These are phyloP conservation scores for Chrysocyon brachyurus DNA, from an alignment of 2,797 vertebrate species.

Conservation along the genomic window DNA sequence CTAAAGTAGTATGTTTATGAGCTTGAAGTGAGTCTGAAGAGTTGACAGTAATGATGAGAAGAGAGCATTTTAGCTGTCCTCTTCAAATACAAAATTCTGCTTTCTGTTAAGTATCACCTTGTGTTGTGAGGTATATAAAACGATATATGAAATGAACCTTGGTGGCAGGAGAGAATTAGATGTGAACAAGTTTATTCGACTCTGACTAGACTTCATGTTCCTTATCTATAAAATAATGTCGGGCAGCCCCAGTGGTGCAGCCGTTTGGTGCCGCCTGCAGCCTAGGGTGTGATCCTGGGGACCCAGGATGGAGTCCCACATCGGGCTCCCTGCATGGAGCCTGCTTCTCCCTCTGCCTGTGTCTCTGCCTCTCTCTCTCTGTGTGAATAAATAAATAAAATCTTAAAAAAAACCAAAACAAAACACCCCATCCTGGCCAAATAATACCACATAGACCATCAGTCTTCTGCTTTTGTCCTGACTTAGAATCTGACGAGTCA, in stretches of 20 bases:
- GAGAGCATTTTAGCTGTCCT: not conserved
- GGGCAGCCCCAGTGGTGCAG: no score
- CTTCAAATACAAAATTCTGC: not conserved
- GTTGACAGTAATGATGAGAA: not conserved
- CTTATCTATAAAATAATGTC: slow-evolving; percentile 13
- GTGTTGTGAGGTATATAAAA: not conserved
- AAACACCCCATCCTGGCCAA: not conserved
- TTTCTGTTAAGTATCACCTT: not conserved
- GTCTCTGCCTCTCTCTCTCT: no score
- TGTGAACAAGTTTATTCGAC: slow-evolving; percentile 32
- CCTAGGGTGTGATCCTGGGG: no score
- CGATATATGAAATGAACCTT: not conserved
- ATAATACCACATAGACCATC: not conserved
- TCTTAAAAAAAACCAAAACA: not conserved
- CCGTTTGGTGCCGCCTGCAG: no score
- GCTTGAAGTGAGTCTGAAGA: not conserved
- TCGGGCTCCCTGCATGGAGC: no score
- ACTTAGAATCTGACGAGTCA: slow-evolving; percentile 4
- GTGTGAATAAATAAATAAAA: no score
- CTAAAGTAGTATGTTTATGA: not conserved
- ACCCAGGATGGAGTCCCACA: no score
- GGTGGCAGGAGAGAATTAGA: not conserved
- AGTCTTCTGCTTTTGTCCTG: slow-evolving; percentile 27
- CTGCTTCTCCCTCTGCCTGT: no score
- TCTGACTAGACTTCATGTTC: slow-evolving; percentile 7